Conservation (phyloP, 2,113 vertebrate genomes). For the Arothron firmamentum region DNA sequence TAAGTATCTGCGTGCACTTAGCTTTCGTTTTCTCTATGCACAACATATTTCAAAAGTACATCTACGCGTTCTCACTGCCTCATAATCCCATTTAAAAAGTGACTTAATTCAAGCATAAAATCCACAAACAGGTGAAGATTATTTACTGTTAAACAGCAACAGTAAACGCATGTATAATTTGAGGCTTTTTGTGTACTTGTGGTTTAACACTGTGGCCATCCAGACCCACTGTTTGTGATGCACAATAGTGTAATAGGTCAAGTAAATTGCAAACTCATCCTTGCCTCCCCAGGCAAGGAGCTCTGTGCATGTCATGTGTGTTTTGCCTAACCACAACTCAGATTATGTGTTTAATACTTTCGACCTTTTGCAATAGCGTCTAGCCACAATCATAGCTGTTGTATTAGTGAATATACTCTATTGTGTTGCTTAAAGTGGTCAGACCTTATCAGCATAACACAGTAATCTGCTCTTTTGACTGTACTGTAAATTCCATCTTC, state of each 20-base stretch:
- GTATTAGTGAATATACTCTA: too few species aligned
- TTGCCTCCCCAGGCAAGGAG: background rate
- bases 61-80: background rate
- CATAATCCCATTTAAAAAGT: too few species aligned
- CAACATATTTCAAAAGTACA: background rate
- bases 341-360: background rate
- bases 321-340: background rate
- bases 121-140: too few species aligned
- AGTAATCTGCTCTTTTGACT: too few species aligned
- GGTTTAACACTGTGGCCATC: background rate
- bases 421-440: too few species aligned
- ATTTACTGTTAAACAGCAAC: background rate
- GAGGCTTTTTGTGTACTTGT: background rate
- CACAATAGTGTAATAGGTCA: conserved; percentile 2
- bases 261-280: conserved; percentile 29
- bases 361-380: too few species aligned
- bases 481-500: too few species aligned
- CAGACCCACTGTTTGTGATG: background rate
- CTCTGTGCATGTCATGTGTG: too few species aligned
- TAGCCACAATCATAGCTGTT: too few species aligned
- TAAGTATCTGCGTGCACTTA: background rate
- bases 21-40: conserved; percentile 5
- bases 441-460: too few species aligned
- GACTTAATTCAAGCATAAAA: too few species aligned
- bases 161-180: too few species aligned